Conservation (phyloP, 2,113 vertebrate species). For the Electrona antarctica region DNA sequence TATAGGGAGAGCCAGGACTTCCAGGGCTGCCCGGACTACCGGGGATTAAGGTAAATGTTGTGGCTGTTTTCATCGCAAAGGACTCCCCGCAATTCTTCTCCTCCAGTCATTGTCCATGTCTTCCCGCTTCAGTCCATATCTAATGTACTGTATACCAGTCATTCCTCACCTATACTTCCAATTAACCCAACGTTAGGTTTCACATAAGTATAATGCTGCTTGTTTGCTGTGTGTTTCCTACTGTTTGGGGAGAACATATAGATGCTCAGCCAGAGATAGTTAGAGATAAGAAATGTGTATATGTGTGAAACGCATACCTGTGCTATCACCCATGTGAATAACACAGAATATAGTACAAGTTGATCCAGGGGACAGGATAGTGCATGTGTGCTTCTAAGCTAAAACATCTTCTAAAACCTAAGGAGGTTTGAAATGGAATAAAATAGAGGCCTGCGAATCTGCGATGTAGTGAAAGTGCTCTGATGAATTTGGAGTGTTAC, state of each 20-base stretch:
- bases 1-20: constrained; percentile 99
- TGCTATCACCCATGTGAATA: too few species aligned
- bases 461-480: constrained; percentile 31
- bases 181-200: not conserved
- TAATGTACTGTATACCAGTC: not conserved
- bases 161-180: not conserved
- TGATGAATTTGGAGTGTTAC: not conserved
- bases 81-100: constrained; percentile 2
- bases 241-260: too few species aligned
- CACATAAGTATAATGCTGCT: too few species aligned
- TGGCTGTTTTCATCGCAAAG: constrained; percentile 66
- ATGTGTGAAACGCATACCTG: too few species aligned
- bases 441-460: constrained; percentile 8
- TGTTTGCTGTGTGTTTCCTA: too few species aligned
- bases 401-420: not conserved
- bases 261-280: too few species aligned
- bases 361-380: not conserved
- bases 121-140: constrained; percentile 30
- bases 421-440: not conserved
- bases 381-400: constrained; percentile 26
- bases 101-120: constrained; percentile 51
- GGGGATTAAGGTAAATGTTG: constrained; percentile 98
- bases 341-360: not conserved
- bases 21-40: constrained; percentile 99
- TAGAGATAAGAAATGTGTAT: too few species aligned